phyloP scores from a whole-genome alignment of 2,888 invertebrate species.

The Folsomia candida region DNA sequence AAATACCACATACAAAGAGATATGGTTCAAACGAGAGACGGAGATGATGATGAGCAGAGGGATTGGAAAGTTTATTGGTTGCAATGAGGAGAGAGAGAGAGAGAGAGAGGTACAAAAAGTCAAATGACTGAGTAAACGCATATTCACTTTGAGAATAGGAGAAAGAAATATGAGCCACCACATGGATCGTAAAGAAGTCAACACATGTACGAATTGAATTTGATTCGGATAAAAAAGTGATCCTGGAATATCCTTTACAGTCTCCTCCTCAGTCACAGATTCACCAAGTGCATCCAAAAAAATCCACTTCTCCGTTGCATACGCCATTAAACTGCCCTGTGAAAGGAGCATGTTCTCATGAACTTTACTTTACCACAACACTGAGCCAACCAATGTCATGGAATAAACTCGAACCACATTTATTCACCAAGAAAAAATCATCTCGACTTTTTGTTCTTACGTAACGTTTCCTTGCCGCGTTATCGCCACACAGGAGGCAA shows the following conservation, averaged over 20 bases:
- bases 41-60: too few relatives aligned
- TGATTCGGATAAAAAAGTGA: constrained; percentile 13
- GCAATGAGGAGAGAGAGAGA: constrained; percentile 11
- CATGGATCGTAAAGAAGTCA: constrained; percentile 40
- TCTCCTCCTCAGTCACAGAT: neutral
- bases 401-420: constrained; percentile 1
- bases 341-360: constrained; percentile 12
- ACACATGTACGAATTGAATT: constrained; percentile 25
- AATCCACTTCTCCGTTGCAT: neutral
- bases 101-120: constrained; percentile 12
- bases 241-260: neutral
- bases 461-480: neutral
- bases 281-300: constrained; percentile 6
- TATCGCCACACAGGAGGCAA: neutral
- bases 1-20: too few relatives aligned
- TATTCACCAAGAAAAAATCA: neutral
- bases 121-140: constrained; percentile 1
- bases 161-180: constrained; percentile 40
- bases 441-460: neutral
- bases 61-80: constrained; percentile 9
- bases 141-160: neutral
- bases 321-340: constrained; percentile 4
- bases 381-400: constrained; percentile 2
- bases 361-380: constrained; percentile 2
- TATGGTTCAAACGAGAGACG: too few relatives aligned